phyloP scores from a whole-genome alignment of 2,113 vertebrate genomes.

The Ceyx cyanopectus region DNA sequence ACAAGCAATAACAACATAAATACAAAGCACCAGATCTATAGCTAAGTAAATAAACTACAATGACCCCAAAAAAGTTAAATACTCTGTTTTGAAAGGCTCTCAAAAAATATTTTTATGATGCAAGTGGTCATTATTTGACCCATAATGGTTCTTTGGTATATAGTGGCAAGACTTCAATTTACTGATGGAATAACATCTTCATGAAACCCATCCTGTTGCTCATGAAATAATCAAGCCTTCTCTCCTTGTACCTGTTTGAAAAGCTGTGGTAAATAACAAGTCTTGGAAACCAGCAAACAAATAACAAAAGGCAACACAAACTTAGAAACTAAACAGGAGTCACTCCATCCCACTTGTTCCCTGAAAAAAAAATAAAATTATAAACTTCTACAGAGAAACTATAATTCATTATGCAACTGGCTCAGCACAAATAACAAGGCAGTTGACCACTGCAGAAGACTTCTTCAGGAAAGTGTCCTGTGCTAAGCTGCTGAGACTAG shows the following conservation, averaged over 20 bases:
- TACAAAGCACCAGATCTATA: background rate
- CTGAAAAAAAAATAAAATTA: background rate
- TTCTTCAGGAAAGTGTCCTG: background rate
- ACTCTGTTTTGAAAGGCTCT: background rate
- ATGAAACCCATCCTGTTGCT: background rate
- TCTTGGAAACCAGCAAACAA: background rate
- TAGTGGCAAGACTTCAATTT: background rate
- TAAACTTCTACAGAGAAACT: background rate
- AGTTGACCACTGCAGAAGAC: background rate
- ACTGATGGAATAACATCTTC: background rate
- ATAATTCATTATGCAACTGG: background rate
- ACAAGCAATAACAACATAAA: background rate
- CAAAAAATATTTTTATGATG: background rate
- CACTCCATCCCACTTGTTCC: background rate
- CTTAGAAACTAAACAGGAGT: background rate
- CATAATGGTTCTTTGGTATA: slow-evolving; percentile 9
- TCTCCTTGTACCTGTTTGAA: background rate
- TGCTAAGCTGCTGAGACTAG: background rate
- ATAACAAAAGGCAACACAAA: background rate
- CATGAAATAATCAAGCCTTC: background rate
- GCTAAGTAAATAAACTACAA: slow-evolving; percentile 51
- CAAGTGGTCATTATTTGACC: slow-evolving; percentile 48
- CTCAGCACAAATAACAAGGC: rapidly evolving
- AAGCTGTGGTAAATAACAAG: background rate
- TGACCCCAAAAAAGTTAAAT: slow-evolving; percentile 32